These are phyloP conservation scores for Tenthredo mesomela DNA, from an alignment of 2,888 invertebrate genomes.

Conservation along the genomic window DNA sequence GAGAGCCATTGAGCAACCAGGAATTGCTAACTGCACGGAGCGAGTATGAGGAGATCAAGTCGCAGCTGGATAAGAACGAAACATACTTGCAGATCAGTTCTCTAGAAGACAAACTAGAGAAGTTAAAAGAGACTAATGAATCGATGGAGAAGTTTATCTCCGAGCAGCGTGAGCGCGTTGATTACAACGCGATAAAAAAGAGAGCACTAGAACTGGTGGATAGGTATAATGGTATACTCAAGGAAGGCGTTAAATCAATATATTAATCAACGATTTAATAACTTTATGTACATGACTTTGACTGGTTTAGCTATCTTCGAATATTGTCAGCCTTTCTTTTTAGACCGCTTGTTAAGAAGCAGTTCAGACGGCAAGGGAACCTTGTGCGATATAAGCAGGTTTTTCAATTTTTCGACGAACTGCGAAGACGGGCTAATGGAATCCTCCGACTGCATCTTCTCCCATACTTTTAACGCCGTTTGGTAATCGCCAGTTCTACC, in stretches of 20 bases:
- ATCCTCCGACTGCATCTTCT: conserved; percentile 73
- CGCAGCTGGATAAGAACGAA: conserved; percentile 84
- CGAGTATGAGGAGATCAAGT: conserved; percentile 80
- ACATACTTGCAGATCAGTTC: conserved; percentile 85
- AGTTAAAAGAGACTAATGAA: conserved; percentile 85
- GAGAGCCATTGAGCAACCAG: conserved; percentile 78
- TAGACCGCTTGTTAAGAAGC: conserved; percentile 76
- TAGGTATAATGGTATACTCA: conserved; percentile 81
- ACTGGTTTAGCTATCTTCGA: conserved; percentile 22
- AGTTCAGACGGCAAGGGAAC: conserved; percentile 71
- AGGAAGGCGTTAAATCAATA: conserved; percentile 63
- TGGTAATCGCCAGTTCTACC: conserved; percentile 69
- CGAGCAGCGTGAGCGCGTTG: conserved; percentile 84
- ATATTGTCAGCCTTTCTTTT: conserved; percentile 56
- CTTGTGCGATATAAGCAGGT: conserved; percentile 74
- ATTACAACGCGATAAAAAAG: conserved; percentile 83
- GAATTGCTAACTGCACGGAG: conserved; percentile 79
- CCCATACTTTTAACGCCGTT: conserved; percentile 72
- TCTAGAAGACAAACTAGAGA: conserved; percentile 85
- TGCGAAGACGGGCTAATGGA: conserved; percentile 69
- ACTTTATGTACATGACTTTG: conserved; percentile 1
- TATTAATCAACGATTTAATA: conserved; percentile 59
- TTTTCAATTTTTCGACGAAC: conserved; percentile 71
- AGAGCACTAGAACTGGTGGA: conserved; percentile 81
- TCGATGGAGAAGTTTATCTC: conserved; percentile 85